These are phyloP conservation scores for Tenebrosternarchus preto DNA, from an alignment of 2,113 vertebrate genomes.

Conservation along the genomic window DNA sequence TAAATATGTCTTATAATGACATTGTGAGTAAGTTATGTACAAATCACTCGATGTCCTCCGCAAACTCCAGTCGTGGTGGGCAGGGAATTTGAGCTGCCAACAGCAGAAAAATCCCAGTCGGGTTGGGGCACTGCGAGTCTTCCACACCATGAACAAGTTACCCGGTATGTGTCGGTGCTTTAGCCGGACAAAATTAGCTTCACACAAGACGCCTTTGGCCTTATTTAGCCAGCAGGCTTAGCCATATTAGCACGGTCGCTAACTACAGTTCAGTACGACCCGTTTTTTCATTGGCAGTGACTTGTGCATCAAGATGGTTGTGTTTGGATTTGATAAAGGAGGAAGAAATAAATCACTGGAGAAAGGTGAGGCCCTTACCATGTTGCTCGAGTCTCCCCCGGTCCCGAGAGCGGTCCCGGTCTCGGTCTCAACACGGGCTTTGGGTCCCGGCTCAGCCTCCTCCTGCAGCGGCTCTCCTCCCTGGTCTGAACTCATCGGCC, in stretches of 20 bases:
- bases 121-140: no score
- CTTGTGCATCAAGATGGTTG: no score
- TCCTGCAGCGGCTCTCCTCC: slow-evolving; percentile 79
- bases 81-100: no score
- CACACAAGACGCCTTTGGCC: slow-evolving; percentile 38
- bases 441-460: slow-evolving; percentile 70
- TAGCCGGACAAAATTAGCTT: background rate
- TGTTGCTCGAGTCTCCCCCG: slow-evolving; percentile 75
- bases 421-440: slow-evolving; percentile 66
- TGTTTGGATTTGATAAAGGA: no score
- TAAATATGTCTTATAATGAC: no score
- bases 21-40: no score
- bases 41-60: no score
- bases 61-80: no score
- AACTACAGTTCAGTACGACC: no score
- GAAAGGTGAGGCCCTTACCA: slow-evolving; percentile 74
- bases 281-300: no score
- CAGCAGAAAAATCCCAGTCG: background rate
- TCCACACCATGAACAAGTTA: background rate
- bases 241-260: no score
- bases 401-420: slow-evolving; percentile 67
- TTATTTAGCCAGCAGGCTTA: slow-evolving; percentile 37
- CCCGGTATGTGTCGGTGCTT: background rate
- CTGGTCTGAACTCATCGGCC: slow-evolving; percentile 84
- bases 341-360: background rate